Conservation (phyloP, 2,797 vertebrate genomes). For the Arctocebus calabarensis region DNA sequence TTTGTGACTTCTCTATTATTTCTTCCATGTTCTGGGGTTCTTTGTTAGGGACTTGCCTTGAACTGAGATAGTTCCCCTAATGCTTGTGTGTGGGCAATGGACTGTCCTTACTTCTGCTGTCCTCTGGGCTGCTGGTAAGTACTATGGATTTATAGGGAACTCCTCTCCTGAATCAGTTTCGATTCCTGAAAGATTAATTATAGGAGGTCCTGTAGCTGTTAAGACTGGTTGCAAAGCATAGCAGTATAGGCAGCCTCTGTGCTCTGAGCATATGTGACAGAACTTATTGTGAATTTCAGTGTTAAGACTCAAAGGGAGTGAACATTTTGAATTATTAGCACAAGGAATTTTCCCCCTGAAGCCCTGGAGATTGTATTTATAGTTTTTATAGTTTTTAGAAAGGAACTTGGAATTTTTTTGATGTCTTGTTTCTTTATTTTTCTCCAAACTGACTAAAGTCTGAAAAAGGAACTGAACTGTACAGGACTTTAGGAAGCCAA, state of each 20-base stretch:
- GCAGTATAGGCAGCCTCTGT: background rate
- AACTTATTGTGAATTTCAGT: background rate
- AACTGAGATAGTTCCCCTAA: background rate
- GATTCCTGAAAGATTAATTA: background rate
- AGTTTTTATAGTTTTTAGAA: background rate
- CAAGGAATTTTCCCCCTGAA: background rate
- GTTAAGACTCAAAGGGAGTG: background rate
- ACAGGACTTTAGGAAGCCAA: background rate
- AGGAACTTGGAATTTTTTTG: background rate
- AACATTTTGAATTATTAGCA: background rate
- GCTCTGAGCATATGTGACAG: background rate
- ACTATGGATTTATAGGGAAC: background rate
- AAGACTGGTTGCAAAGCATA: background rate
- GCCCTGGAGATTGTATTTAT: background rate
- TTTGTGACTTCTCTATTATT: background rate
- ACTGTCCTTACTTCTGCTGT: background rate
- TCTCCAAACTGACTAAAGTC: background rate
- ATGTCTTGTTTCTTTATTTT: background rate
- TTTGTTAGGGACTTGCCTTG: background rate
- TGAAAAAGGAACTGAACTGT: background rate
- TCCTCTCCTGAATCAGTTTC: background rate
- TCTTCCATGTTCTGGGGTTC: background rate
- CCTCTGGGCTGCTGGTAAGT: background rate
- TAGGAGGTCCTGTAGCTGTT: background rate
- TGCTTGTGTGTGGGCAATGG: background rate